These are phyloP conservation scores for Entomobrya proxima DNA, from an alignment of 2,888 invertebrate species.

Conservation along the genomic window DNA sequence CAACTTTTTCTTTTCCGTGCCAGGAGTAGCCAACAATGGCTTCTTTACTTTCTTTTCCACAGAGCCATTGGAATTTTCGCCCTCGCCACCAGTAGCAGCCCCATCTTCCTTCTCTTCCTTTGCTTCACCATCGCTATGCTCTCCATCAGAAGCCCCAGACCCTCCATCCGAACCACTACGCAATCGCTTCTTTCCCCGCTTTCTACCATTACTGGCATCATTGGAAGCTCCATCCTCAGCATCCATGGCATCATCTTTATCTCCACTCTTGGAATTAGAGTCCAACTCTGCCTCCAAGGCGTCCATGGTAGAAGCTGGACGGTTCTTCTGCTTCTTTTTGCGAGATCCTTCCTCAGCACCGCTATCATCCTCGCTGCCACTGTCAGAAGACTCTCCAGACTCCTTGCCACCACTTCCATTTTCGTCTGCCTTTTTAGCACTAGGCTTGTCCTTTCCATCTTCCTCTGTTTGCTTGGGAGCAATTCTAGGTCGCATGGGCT, in stretches of 20 bases:
- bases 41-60: constrained; percentile 68
- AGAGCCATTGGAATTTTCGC: constrained; percentile 76
- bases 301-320: constrained; percentile 66
- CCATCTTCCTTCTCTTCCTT: constrained; percentile 76
- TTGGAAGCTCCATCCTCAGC: constrained; percentile 50
- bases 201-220: constrained; percentile 77
- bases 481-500: constrained; percentile 58
- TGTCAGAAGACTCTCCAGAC: constrained; percentile 52
- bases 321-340: constrained; percentile 60
- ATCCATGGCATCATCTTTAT: constrained; percentile 75
- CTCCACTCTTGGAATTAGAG: constrained; percentile 51
- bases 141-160: constrained; percentile 75
- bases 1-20: constrained; percentile 68
- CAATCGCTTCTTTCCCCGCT: constrained; percentile 78
- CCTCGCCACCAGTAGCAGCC: constrained; percentile 77
- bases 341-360: constrained; percentile 58
- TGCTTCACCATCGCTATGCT: constrained; percentile 76
- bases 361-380: constrained; percentile 69
- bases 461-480: constrained; percentile 51
- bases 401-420: constrained; percentile 74
- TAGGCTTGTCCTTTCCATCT: constrained; percentile 48
- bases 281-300: constrained; percentile 77
- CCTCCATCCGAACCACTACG: constrained; percentile 76
- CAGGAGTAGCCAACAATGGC: constrained; percentile 53
- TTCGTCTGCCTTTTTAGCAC: constrained; percentile 76